Evolutionary conservation across 2,113 vertebrate genomes (phyloP).

Genomic region (Bambusicola thoracicus): DNA sequence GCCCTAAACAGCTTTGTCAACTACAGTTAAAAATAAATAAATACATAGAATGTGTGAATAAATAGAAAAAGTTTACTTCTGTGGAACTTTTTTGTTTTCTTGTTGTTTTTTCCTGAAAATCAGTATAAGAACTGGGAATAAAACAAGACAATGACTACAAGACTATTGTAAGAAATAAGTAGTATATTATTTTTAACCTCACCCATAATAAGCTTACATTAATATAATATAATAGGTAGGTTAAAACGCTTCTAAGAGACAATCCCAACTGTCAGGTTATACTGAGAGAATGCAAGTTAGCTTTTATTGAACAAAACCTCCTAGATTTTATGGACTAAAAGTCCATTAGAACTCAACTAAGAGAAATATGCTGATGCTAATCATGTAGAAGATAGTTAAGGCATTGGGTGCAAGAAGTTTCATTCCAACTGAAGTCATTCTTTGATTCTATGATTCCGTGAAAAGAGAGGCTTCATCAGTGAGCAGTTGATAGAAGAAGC

Average conservation of each 20-base stretch:
- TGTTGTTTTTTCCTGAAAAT: not conserved
- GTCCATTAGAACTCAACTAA: not conserved
- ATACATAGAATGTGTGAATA: not conserved
- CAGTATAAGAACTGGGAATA: not conserved
- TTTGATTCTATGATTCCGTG: no score
- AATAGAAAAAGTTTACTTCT: not conserved
- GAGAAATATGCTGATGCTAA: not conserved
- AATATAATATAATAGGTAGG: not conserved
- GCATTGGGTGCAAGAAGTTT: not conserved
- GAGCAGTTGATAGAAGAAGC: not conserved
- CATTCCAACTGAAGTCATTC: not conserved
- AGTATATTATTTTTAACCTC: not conserved
- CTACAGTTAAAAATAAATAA: not conserved
- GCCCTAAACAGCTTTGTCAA: not conserved
- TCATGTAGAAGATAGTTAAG: accelerated
- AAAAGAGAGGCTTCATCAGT: not conserved
- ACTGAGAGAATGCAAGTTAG: not conserved
- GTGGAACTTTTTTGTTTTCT: not conserved
- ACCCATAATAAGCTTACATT: not conserved
- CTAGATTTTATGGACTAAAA: not conserved
- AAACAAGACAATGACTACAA: not conserved
- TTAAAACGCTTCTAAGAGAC: not conserved
- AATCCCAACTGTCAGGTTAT: not conserved
- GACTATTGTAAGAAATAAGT: not conserved
- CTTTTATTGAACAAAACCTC: not conserved